These are phyloP conservation scores for Origma solitaria DNA, from an alignment of 2,113 vertebrate genomes.

Conservation along the genomic window DNA sequence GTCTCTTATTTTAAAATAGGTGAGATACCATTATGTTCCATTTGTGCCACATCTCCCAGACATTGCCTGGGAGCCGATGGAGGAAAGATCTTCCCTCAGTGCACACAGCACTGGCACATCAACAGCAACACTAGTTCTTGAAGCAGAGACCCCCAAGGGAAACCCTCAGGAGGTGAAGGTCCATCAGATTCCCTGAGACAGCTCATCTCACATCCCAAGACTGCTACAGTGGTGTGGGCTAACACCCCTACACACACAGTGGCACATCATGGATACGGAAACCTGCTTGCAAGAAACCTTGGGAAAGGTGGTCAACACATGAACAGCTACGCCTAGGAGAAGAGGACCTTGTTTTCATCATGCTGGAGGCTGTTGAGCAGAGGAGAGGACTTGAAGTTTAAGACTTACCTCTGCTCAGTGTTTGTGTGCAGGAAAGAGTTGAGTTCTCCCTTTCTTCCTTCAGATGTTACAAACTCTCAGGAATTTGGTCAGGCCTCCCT, in stretches of 20 bases:
- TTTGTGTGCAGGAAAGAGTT: background rate
- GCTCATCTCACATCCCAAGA: background rate
- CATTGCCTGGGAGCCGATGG: rapidly evolving
- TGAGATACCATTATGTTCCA: background rate
- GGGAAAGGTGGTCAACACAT: background rate
- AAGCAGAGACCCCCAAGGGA: background rate
- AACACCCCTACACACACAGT: rapidly evolving
- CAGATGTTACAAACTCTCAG: background rate
- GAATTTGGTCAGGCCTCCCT: background rate
- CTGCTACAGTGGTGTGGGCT: rapidly evolving
- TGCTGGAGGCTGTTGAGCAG: background rate
- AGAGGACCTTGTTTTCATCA: background rate
- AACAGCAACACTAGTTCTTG: background rate
- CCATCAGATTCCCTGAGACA: background rate
- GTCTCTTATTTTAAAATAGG: background rate
- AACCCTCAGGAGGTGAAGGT: background rate
- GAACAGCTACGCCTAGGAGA: background rate
- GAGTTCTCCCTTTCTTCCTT: background rate
- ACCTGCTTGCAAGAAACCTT: background rate
- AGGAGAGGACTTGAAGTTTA: background rate
- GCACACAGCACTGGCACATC: background rate
- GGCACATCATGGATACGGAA: background rate
- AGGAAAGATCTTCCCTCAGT: background rate
- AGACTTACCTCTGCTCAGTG: background rate
- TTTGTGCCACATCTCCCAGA: background rate